Conservation (phyloP, 2,888 invertebrate species). For the Ectropis crepuscularia region DNA sequence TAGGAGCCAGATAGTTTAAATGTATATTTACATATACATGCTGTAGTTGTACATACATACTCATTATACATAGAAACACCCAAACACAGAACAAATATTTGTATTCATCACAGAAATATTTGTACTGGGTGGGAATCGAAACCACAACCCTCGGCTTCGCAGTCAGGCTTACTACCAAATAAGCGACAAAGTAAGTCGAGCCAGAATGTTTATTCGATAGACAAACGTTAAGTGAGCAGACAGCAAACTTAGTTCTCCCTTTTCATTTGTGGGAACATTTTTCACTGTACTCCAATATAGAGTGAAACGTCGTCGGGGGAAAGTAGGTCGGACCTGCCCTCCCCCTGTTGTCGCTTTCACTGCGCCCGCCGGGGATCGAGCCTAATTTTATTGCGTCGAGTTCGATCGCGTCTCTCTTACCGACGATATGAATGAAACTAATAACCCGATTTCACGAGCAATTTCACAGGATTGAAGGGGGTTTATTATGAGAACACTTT, state of each 20-base stretch:
- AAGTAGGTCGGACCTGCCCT: constrained; percentile 66
- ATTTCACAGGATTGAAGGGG: constrained; percentile 40
- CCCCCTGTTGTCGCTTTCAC: constrained; percentile 71
- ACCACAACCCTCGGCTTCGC: no score
- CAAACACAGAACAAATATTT: no score
- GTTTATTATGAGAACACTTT: constrained; percentile 34
- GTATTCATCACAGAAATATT: no score
- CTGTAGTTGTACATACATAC: no score
- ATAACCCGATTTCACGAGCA: constrained; percentile 47
- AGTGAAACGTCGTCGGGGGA: constrained; percentile 40
- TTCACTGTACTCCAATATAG: constrained; percentile 18
- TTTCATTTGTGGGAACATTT: constrained; percentile 14
- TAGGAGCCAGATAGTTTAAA: no score
- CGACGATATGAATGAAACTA: constrained; percentile 55
- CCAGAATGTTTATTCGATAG: no score
- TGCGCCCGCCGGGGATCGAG: constrained; percentile 67
- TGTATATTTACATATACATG: no score
- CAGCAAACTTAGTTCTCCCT: not conserved
- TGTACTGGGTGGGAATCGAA: no score
- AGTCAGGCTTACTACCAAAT: no score
- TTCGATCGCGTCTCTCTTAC: constrained; percentile 71
- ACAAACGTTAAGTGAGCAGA: not conserved
- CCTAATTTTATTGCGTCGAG: constrained; percentile 80
- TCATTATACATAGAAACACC: no score
- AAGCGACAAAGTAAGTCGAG: no score